Evolutionary conservation across 2,888 invertebrate species (phyloP), one percentile per base, ranked within the genome.

Genomic region (Epinotia brunnichana): DNA sequence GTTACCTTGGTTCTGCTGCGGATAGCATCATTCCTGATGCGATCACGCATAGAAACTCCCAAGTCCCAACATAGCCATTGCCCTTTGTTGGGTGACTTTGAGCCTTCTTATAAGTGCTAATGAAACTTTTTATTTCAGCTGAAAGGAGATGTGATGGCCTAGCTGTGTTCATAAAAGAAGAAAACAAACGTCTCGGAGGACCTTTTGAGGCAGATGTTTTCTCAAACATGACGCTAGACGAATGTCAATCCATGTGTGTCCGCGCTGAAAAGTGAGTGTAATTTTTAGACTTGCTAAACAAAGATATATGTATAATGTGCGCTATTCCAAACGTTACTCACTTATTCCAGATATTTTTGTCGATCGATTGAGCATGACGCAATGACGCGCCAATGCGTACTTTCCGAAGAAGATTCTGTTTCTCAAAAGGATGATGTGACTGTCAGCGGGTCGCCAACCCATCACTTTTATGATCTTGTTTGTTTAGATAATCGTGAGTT

Each of bases 291-390:
- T 51, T 17, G 2, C 11, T 48, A 48, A 9, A 35, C 35, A 35
- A 35, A 35, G 35, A 35, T 2, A 7, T 35, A 9, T 35, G 35
- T 35, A 35, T 35, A 9, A 48, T 48, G 15, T 48, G 13, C 13
- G n/a, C 4, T n/a, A 48, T n/a, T 48, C 15, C 15, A 48, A 48
- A 15, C n/a, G 2, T 15, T 57, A 13, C 48, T 24, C 35, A 11
- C 2, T 1, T 19, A 21, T 86, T 81, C 41, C 78, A 96, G 96
- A 84, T 96, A 97, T 85, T 97, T 97, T 82, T 98, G 98, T 83
- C 96, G 98, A 41, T 97, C 98, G 2, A 96, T 98, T 59, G 97
- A 97, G 85, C 98, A 97, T 83, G 97, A 98, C 82, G 97, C 97
- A 78, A 96, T 96, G 94, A 96, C 96, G 3, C 95, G 96, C 70